Conservation (phyloP, 2,113 vertebrate species). For the Seriola quinqueradiata region DNA sequence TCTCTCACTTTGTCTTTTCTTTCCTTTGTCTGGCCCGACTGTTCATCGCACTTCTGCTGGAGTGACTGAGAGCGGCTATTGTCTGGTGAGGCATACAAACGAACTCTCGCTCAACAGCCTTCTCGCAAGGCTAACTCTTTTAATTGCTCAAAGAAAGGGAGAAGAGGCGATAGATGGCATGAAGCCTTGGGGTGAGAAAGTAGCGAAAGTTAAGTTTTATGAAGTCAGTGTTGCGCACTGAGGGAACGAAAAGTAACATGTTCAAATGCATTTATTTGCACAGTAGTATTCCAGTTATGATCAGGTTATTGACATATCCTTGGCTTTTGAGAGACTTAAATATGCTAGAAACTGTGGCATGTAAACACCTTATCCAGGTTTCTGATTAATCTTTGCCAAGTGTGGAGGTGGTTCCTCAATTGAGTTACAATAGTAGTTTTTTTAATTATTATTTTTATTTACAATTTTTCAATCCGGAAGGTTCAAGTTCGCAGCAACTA, state of each 20-base stretch:
- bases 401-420: neutral
- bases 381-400: neutral
- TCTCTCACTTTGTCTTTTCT: constrained; percentile 65
- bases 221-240: constrained; percentile 2
- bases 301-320: neutral
- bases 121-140: constrained; percentile 66
- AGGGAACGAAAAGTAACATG: neutral
- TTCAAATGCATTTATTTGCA: neutral
- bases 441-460: too few species aligned
- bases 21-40: constrained; percentile 60
- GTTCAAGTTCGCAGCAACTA: too few species aligned
- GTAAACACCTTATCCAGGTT: neutral
- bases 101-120: constrained; percentile 46
- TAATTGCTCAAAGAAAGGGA: constrained; percentile 58
- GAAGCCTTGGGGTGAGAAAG: constrained; percentile 19
- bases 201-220: constrained; percentile 16
- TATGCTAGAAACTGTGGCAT: neutral
- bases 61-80: constrained; percentile 67
- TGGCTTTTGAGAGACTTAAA: neutral
- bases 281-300: neutral
- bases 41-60: constrained; percentile 28
- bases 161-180: constrained; percentile 6
- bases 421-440: neutral
- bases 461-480: too few species aligned
- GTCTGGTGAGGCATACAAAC: constrained; percentile 46